A percentile compares a stretch with the other conserved stretches of the same genome.
Conservation (phyloP, 1,140 invertebrate species). For the Apis mellifera region Amel_HAv3.1 CM009931.2:20570001-20570500, state of each 20-base stretch:
- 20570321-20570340: background rate
- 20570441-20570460: no score
- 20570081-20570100: background rate
- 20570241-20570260: background rate
- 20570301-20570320: background rate
- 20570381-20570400: background rate
- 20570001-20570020: background rate
- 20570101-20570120: no score
- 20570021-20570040: slow-evolving; percentile 1
- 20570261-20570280: background rate
- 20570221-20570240: background rate
- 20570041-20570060: background rate
- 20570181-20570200: background rate
- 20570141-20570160: no score
- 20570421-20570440: background rate
- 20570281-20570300: background rate
- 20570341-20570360: background rate
- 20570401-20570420: background rate
- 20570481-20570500: background rate
- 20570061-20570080: background rate
- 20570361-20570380: background rate
- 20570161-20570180: background rate
- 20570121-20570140: no score
- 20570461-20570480: background rate
- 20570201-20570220: no score